Evolutionary conservation across 2,888 invertebrate species (phyloP), one percentile per base, ranked within the genome.

Genomic region (Brachyptera risi): DNA sequence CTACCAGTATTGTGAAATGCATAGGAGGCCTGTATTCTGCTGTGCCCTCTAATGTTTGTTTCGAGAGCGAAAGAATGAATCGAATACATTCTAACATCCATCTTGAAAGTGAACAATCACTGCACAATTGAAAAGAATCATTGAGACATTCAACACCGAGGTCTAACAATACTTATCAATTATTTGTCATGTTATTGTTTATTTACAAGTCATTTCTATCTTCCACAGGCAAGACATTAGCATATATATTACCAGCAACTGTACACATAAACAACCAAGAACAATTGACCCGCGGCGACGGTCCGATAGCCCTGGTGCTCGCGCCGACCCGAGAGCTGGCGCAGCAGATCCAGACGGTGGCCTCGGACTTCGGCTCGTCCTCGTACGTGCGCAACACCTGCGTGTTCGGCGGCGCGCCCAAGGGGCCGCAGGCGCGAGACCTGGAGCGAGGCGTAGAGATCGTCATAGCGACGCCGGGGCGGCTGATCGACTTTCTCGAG

Each of bases 181-280:
- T 5, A n/a, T 42, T 15, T 42, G 11, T 5, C 5, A 42, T n/a
- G 5, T 42, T 9, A 5, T 42, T 9, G n/a, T 42, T 5, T 5
- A 7, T 42, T 21, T 17, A 47, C 3, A 19, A 4, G 11, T 4
- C 13, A 4, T 47, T 49, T 92, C n/a, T n/a, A n/a, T n/a, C n/a
- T n/a, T n/a, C n/a, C n/a, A n/a, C 92, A 24, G 94, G 94, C 54
- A 94, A 94, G 77, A 94, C 94, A 3, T 79, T 94, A 63, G 92
- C 93, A 5, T 96, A 93, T 75, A 91, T 92, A 68, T 74, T 94
- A 68, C 97, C 97, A 57, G 95, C 95, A 17, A 91, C 96, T 68
- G 92, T 97, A 19, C 97, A 98, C 73, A 96, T 96, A 50, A 92
- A 91, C 69, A 85, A 95, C 73, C 96, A 96, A 72, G 88, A 91